Percentiles rank a stretch among this genome's conserved stretches.
Evolutionary conservation across 2,113 vertebrate species (phyloP).

Genomic region (Microcebus lehilahytsara): DNA sequence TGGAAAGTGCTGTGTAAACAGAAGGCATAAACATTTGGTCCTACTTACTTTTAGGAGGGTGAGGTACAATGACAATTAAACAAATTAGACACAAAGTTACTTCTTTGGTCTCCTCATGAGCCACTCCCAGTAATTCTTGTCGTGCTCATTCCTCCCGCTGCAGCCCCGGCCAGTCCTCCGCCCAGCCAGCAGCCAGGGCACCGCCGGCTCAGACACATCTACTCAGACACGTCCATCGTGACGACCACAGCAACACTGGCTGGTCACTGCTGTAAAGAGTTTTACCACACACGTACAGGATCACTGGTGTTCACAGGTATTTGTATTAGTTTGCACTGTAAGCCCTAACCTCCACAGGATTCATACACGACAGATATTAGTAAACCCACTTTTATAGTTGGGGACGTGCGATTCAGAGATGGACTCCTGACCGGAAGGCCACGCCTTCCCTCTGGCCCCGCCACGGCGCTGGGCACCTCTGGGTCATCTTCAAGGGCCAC

Average conservation of each 20-base stretch:
- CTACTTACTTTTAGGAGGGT: not conserved
- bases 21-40: too few relatives aligned
- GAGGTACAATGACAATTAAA: not conserved
- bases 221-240: too few relatives aligned
- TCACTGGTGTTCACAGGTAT: not conserved
- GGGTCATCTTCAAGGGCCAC: not conserved
- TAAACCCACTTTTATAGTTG: not conserved
- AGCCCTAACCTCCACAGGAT: not conserved
- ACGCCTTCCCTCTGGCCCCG: too few relatives aligned
- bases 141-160: not conserved
- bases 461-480: not conserved
- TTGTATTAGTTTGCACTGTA: not conserved
- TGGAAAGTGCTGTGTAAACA: too few relatives aligned
- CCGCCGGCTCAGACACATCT: fast-evolving
- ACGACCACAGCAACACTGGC: fast-evolving
- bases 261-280: not conserved
- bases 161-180: fast-evolving
- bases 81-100: not conserved
- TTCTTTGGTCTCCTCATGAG: not conserved
- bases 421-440: not conserved
- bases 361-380: not conserved
- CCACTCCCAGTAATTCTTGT: not conserved
- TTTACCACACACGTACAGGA: not conserved
- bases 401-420: fast-evolving
- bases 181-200: not conserved